Evolutionary conservation across 2,888 invertebrate genomes (phyloP).

Genomic region (Hypomecis atomaria): DNA sequence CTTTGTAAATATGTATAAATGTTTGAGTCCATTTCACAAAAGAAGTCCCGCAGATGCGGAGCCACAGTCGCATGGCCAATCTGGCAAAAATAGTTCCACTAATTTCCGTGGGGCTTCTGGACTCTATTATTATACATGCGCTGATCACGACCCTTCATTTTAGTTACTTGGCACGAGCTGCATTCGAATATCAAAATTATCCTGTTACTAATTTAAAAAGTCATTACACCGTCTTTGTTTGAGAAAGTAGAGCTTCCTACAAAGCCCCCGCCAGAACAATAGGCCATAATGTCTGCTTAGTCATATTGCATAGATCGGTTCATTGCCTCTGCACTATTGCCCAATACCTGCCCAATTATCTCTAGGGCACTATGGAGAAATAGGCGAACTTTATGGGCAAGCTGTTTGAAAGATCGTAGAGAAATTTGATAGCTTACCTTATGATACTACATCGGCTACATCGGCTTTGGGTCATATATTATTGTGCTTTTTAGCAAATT

Average conservation of each 20-base stretch:
- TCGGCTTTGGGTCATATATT: no score
- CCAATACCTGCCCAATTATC: slow-evolving; percentile 42
- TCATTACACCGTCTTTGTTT: slow-evolving; percentile 7
- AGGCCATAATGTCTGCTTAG: slow-evolving; percentile 24
- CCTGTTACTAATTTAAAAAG: not conserved
- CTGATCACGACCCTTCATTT: no score
- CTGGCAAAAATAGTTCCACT: no score
- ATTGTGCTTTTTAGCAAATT: no score
- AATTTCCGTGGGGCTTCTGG: no score
- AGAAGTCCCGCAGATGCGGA: no score
- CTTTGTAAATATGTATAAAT: no score
- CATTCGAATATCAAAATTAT: not conserved
- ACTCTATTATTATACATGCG: no score
- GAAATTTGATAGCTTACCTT: slow-evolving; percentile 2
- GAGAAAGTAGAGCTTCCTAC: slow-evolving; percentile 12
- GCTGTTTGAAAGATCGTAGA: not conserved
- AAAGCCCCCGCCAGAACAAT: slow-evolving; percentile 42
- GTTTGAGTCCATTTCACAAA: no score
- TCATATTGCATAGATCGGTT: slow-evolving; percentile 23
- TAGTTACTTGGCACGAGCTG: no score
- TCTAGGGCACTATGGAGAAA: slow-evolving; percentile 45
- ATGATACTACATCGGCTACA: no score
- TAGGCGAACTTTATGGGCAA: slow-evolving; percentile 40
- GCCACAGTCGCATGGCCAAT: no score
- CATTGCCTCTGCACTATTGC: slow-evolving; percentile 40